Conservation (phyloP, 35 echinoderm and acorn worm genomes). For the Nesometra sesokonis region DNA sequence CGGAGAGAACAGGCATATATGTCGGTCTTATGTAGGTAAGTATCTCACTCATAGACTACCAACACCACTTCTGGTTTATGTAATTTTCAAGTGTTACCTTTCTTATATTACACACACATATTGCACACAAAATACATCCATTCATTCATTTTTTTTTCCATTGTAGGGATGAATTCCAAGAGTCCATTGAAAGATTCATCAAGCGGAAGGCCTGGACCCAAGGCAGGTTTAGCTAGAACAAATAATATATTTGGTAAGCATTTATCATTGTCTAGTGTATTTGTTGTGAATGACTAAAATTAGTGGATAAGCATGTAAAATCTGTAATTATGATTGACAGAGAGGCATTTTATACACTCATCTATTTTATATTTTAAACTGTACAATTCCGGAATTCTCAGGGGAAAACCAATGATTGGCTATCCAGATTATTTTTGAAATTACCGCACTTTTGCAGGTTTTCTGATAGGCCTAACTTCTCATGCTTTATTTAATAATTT, state of each 20-base stretch:
- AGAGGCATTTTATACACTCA: not conserved
- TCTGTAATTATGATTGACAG: not conserved
- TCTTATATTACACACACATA: not conserved
- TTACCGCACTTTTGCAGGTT: too few species aligned
- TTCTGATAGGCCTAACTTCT: too few species aligned
- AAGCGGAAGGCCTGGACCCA: constrained; percentile 35
- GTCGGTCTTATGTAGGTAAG: too few species aligned
- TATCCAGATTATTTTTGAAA: too few species aligned
- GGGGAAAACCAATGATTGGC: too few species aligned
- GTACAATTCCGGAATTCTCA: too few species aligned
- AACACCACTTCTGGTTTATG: too few species aligned
- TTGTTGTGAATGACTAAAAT: too few species aligned
- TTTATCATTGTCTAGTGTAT: not conserved
- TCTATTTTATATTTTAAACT: not conserved
- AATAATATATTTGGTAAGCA: constrained; percentile 31
- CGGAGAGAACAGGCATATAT: too few species aligned
- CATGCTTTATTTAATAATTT: too few species aligned
- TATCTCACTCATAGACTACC: too few species aligned
- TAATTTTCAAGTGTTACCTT: not conserved
- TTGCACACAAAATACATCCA: not conserved
- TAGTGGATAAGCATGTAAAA: not conserved
- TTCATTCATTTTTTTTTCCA: not conserved
- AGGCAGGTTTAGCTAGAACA: constrained; percentile 25
- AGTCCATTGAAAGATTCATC: constrained; percentile 78
- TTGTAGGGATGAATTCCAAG: constrained; percentile 67